These are phyloP conservation scores for Thymelicus sylvestris DNA, from an alignment of 2,888 invertebrate genomes.

Conservation along the genomic window DNA sequence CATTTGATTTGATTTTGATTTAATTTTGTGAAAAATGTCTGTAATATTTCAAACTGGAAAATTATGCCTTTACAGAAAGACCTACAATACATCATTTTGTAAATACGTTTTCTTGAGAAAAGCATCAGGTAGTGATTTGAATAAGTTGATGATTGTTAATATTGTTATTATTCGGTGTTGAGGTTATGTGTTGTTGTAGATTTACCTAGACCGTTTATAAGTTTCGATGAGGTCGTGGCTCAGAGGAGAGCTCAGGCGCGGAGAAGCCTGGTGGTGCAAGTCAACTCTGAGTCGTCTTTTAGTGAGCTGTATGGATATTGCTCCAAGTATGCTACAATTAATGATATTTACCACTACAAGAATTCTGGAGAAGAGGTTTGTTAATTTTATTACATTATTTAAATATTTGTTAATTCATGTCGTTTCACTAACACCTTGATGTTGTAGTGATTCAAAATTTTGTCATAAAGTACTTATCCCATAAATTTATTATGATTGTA, in stretches of 20 bases:
- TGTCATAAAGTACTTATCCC: too few species aligned
- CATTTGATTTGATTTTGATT: conserved; percentile 23
- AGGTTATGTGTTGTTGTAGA: conserved; percentile 73
- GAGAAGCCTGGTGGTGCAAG: conserved; percentile 90
- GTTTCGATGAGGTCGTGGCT: conserved; percentile 85
- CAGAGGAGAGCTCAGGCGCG: conserved; percentile 87
- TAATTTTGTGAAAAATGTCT: conserved; percentile 63
- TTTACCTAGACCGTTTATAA: conserved; percentile 60
- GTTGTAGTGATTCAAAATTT: too few species aligned
- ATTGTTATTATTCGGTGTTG: conserved; percentile 50
- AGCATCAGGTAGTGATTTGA: conserved; percentile 61
- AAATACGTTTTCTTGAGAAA: conserved; percentile 62
- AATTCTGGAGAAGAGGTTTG: conserved; percentile 75
- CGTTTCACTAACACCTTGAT: too few species aligned
- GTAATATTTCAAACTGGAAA: conserved; percentile 71
- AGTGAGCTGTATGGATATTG: conserved; percentile 89
- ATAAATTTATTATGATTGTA: not conserved
- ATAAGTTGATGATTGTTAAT: conserved; percentile 17
- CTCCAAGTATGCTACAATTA: conserved; percentile 86
- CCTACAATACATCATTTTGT: conserved; percentile 54
- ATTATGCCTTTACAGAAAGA: conserved; percentile 60
- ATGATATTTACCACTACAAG: conserved; percentile 87
- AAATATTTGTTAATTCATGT: not conserved
- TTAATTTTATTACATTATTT: conserved; percentile 4
- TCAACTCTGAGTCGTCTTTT: conserved; percentile 88